Evolutionary conservation across 2,113 vertebrate species (phyloP).

Genomic region (Tringa solitaria): DNA sequence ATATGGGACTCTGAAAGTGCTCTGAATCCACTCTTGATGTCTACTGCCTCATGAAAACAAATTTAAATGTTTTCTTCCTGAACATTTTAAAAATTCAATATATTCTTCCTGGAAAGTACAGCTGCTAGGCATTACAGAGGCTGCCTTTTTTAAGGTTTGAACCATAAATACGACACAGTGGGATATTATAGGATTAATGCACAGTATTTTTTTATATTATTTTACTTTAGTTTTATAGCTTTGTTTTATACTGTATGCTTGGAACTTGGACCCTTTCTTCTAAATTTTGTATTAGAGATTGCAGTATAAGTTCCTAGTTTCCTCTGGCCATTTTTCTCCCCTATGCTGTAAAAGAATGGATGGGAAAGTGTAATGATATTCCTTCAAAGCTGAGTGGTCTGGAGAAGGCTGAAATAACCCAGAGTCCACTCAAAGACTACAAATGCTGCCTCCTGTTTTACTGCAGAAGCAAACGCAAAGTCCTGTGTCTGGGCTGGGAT

Average conservation of each 20-base stretch:
- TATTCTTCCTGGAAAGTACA: not conserved
- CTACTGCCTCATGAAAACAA: not conserved
- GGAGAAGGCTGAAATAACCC: not conserved
- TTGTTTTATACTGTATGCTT: not conserved
- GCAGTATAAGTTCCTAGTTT: not conserved
- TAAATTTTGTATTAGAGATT: not conserved
- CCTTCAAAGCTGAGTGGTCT: not conserved
- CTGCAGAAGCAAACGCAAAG: not conserved
- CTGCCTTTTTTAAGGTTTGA: not conserved
- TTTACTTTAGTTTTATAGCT: not conserved
- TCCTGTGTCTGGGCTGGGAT: not conserved
- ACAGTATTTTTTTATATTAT: not conserved
- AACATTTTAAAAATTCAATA: not conserved
- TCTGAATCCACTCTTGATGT: not conserved
- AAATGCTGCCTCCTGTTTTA: not conserved
- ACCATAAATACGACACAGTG: not conserved
- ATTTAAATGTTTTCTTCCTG: not conserved
- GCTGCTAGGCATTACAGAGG: not conserved
- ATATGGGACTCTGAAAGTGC: not conserved
- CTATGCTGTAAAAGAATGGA: not conserved
- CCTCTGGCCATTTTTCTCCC: not conserved
- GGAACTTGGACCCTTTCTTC: not conserved
- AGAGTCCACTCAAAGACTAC: not conserved
- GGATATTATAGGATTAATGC: not conserved
- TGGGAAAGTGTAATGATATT: not conserved